phyloP scores from a whole-genome alignment of 2,113 vertebrate genomes.

The Semicossyphus pulcher region DNA sequence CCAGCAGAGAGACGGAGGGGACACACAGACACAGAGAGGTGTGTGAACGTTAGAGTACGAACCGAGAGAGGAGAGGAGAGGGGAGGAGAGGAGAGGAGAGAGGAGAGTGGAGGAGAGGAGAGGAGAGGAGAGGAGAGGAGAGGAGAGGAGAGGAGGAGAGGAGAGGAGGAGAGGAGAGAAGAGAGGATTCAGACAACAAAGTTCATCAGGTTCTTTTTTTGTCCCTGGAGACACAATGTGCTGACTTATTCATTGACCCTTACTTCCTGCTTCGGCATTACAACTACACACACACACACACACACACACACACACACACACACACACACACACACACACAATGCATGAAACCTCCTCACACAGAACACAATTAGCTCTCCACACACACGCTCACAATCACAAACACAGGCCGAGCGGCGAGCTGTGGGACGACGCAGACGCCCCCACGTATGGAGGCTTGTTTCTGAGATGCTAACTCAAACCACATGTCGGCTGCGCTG shows the following conservation, averaged over 20 bases:
- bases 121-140: too few relatives aligned
- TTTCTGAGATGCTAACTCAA: constrained; percentile 75
- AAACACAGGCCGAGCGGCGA: constrained; percentile 22
- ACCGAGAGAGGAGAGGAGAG: too few relatives aligned
- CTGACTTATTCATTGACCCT: constrained; percentile 75
- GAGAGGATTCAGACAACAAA: too few relatives aligned
- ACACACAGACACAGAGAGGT: background rate
- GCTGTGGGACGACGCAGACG: constrained; percentile 25
- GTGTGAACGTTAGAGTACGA: too few relatives aligned
- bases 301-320: too few relatives aligned
- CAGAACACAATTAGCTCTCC: constrained; percentile 29
- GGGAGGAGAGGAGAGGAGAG: too few relatives aligned
- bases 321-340: constrained; percentile 57
- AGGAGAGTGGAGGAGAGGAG: too few relatives aligned
- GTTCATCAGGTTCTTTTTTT: constrained; percentile 45
- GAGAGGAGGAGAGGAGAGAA: too few relatives aligned
- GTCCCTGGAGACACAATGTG: constrained; percentile 57
- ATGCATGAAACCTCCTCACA: constrained; percentile 9
- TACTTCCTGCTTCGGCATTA: constrained; percentile 71
- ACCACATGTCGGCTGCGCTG: constrained; percentile 78
- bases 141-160: too few relatives aligned
- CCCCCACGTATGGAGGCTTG: constrained; percentile 48
- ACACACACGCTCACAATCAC: constrained; percentile 19
- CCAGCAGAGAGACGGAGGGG: background rate
- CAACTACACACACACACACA: constrained; percentile 58